Base-by-base conservation (phyloP, 2,888 invertebrate genomes). In the Ashinkailepas kermadecensis region DNA sequence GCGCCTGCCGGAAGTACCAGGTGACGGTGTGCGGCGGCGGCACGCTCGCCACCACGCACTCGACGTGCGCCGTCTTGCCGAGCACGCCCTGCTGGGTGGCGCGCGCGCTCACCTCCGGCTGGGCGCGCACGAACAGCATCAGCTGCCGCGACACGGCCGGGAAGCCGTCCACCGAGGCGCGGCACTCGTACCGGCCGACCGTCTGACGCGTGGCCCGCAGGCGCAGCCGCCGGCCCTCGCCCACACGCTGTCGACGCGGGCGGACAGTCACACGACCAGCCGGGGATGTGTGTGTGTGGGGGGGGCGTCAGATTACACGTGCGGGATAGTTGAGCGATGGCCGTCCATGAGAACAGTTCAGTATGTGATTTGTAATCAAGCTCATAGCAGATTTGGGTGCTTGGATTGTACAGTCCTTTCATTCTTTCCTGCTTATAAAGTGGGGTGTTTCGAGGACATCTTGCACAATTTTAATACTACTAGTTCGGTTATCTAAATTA, bases 31-130 rank as follows among this genome's bases (percentile, higher is more conserved):
- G 93, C 4, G 97, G 96, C 86, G 93, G 92, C 0, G 97, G 97
- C 81, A 97, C 93, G 25, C 96, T 93, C 86, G 93, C 93, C 2
- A 95, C 95, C 67, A 93, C 91, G 87, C 97, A 97, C 87, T 96
- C 95, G 64, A 97, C 91, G 86, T 93, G 91, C 6, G 93, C 93
- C 12, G 91, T 92, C 86, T 93, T 93, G 0, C 94, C 94, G 86
- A 93, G 92, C 0, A 92, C 90, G 0, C 94, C 96, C 85, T 94
- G 94, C 86, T 96, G 96, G 0, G 93, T 92, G 84, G 92, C 90
- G 86, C 94, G 93, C 81, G 95, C 95, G 81, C 94, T 90, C 85
- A 95, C 94, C 85, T 92, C 92, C 4, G 95, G 95, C 9, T 93
- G 88, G 58, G 89, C 83, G 23, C 65, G 39, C 78, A 95, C 91